Conservation (phyloP, 2,797 vertebrate genomes). For the Manis javanica region DNA sequence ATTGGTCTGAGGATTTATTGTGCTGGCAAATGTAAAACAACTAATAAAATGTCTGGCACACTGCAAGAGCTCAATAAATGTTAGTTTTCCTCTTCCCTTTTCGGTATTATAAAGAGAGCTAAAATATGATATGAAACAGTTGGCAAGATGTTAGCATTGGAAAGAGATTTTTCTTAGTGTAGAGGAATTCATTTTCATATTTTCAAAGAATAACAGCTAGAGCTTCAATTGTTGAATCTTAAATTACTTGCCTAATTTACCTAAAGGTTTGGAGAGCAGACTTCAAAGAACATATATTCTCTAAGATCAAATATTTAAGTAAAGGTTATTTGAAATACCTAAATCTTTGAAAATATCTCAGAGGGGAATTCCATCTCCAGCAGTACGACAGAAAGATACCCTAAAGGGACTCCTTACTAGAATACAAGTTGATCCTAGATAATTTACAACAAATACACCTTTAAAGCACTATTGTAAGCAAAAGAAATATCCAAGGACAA, state of each 20-base stretch:
- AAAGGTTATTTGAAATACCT: slow-evolving; percentile 54
- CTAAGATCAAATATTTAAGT: slow-evolving; percentile 67
- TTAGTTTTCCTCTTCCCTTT: not conserved
- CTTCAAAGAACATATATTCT: slow-evolving; percentile 23
- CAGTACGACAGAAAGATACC: not conserved
- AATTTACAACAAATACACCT: slow-evolving; percentile 56
- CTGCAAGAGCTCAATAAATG: not conserved
- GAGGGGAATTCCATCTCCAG: slow-evolving; percentile 16
- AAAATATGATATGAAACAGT: slow-evolving; percentile 33
- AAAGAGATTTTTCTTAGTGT: not conserved
- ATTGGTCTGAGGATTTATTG: slow-evolving; percentile 29
- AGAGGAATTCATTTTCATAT: slow-evolving; percentile 47
- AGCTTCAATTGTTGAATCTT: slow-evolving; percentile 20
- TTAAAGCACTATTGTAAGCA: slow-evolving; percentile 36
- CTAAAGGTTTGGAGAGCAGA: slow-evolving; percentile 48
- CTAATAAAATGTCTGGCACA: slow-evolving; percentile 38
- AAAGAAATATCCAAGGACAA: slow-evolving; percentile 47
- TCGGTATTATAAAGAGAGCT: not conserved
- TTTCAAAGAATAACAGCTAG: slow-evolving; percentile 44
- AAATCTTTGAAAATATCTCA: slow-evolving; percentile 56
- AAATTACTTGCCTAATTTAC: slow-evolving; percentile 61
- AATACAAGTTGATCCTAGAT: slow-evolving; percentile 58
- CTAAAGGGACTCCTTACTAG: not conserved
- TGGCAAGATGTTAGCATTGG: slow-evolving; percentile 1
- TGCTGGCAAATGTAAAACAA: slow-evolving; percentile 38